Conservation (phyloP, 2,113 vertebrate genomes). For the Apaloderma vittatum region DNA sequence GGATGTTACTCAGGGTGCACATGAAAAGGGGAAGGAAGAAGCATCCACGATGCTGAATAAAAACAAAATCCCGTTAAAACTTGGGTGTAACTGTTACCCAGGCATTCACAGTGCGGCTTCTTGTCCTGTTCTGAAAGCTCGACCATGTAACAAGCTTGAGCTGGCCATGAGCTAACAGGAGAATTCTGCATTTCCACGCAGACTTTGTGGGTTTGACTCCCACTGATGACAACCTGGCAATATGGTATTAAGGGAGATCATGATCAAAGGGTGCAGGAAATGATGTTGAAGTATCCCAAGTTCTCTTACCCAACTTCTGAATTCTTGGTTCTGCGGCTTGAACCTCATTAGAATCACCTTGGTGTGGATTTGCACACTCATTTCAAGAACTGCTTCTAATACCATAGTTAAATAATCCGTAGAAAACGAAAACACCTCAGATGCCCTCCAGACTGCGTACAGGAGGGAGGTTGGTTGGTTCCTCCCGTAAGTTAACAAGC, state of each 20-base stretch:
- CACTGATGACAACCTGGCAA: not conserved
- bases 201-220: not conserved
- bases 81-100: not conserved
- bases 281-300: not conserved
- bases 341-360: not conserved
- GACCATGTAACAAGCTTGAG: rapidly evolving
- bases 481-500: not conserved
- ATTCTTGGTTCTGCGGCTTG: not conserved
- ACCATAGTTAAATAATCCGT: not conserved
- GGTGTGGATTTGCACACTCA: not conserved
- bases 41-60: not conserved
- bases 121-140: not conserved
- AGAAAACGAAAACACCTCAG: not conserved
- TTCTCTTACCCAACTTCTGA: not conserved
- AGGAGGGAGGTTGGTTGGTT: not conserved
- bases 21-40: not conserved
- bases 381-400: not conserved
- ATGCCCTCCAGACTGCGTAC: not conserved
- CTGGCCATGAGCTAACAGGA: not conserved
- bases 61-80: not conserved
- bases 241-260: not conserved
- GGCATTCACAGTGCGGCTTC: not conserved
- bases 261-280: not conserved
- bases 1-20: not conserved
- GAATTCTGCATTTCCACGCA: not conserved